Evolutionary conservation across 1,140 invertebrate species (phyloP), one percentile per base, ranked within the genome.

Genomic region (Dysdera silvatica): DNA sequence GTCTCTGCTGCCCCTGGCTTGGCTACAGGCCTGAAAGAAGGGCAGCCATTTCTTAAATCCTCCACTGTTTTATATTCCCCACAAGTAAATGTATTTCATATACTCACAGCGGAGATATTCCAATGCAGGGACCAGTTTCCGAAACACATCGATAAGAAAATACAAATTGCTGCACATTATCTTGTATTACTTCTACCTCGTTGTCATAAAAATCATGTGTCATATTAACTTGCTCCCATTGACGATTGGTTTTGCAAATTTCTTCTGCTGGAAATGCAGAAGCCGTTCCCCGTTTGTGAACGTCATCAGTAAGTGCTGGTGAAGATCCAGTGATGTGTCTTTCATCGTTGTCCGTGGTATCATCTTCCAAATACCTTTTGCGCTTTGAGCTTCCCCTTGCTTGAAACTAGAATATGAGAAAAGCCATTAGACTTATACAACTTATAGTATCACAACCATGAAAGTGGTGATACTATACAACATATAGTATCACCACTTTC

Each of bases 181-280:
- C 62, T 59, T 71, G 70, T 31, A 70, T 57, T 4, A 70, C 62
- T 59, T 67, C 60, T 0, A 67, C 70, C 52, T 67, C 57, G 32
- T 71, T 66, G 32, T 68, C 66, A 20, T 70, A 67, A 23, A 68
- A 61, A 60, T 70, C 67, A n/a, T 70, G 66, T n/a, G 68, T 70
- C 18, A 31, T 51, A 41, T 70, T 70, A 10, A 69, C 61, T 41
- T 67, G 68, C 59, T 71, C 69, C 70, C 70, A 71, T 24, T 64
- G 57, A 1, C 61, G 48, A 35, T 65, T 62, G 16, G 70, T 69
- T 49, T 67, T 62, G 52, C 70, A 71, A 45, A 71, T 70, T 48
- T 71, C 70, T 48, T 71, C 68, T 3, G 68, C 56, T 41, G 70
- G 70, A 48, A 67, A 67, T 16, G 28, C 23, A 20, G 37, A 37